Conservation (phyloP, 2,797 vertebrate species). For the Hipposideros larvatus region DNA sequence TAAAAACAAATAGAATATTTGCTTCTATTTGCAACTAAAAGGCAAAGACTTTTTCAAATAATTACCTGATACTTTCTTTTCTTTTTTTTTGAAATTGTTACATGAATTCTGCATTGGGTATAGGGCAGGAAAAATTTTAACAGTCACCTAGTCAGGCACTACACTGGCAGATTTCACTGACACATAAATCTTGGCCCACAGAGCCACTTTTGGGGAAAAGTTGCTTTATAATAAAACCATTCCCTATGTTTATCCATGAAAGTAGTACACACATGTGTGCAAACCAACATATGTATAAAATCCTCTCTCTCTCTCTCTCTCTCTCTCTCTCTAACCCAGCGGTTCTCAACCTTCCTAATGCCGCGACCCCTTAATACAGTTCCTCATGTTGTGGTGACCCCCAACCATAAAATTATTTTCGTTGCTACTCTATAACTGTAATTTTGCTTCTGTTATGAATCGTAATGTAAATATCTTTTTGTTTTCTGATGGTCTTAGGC, state of each 20-base stretch:
- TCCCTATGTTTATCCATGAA: background rate
- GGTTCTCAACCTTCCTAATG: too few relatives aligned
- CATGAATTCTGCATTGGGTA: background rate
- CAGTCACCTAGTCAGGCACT: background rate
- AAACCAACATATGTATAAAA: background rate
- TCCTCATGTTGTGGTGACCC: too few relatives aligned
- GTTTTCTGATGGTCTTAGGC: too few relatives aligned
- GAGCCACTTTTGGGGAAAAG: background rate
- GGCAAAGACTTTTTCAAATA: background rate
- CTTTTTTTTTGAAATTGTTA: background rate
- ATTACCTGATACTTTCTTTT: background rate
- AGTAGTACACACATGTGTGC: background rate
- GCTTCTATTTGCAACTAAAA: background rate
- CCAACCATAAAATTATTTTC: too few relatives aligned
- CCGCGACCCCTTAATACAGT: too few relatives aligned
- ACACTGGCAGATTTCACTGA: background rate
- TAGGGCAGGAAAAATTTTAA: background rate
- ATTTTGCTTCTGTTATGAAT: too few relatives aligned
- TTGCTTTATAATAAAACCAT: background rate
- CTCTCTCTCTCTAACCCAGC: background rate
- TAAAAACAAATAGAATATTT: background rate
- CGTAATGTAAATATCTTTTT: too few relatives aligned
- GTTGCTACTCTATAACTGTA: too few relatives aligned
- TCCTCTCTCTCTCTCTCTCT: background rate
- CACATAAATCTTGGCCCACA: background rate